Conservation (phyloP, 2,113 vertebrate genomes). For the Sciurus niger region DNA sequence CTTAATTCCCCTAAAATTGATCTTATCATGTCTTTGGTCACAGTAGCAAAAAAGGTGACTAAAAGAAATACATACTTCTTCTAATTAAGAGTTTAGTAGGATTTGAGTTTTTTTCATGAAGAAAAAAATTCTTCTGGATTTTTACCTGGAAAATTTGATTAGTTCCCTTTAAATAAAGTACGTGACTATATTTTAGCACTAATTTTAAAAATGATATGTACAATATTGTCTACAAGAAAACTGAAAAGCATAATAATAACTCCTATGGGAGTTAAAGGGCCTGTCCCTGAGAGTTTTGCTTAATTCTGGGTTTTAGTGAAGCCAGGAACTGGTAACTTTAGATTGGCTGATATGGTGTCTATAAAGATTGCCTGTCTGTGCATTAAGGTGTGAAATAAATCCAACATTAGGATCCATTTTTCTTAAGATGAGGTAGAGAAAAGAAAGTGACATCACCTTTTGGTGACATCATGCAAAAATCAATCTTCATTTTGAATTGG, state of each 20-base stretch:
- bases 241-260: slow-evolving; percentile 51
- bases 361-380: slow-evolving; percentile 29
- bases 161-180: slow-evolving; percentile 25
- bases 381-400: slow-evolving; percentile 52
- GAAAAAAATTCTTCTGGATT: slow-evolving; percentile 39
- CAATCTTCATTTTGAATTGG: slow-evolving; percentile 56
- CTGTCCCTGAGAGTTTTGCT: slow-evolving; percentile 35
- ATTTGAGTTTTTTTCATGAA: slow-evolving; percentile 67
- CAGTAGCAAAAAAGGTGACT: no score
- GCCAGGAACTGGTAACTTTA: slow-evolving; percentile 45
- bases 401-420: slow-evolving; percentile 43
- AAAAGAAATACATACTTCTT: background rate
- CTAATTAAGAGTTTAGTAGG: slow-evolving; percentile 41
- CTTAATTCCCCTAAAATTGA: no score
- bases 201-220: slow-evolving; percentile 1
- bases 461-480: slow-evolving; percentile 64
- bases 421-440: slow-evolving; percentile 54
- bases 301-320: background rate
- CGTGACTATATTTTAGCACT: background rate
- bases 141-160: slow-evolving; percentile 62
- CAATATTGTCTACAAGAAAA: slow-evolving; percentile 28
- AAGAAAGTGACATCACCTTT: slow-evolving; percentile 56
- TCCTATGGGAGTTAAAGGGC: background rate
- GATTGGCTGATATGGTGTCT: background rate
- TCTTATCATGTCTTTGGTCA: no score